Evolutionary conservation across 1,140 invertebrate genomes (phyloP), one percentile per base, ranked within the genome.

Genomic region (Heterodera schachtii): DNA sequence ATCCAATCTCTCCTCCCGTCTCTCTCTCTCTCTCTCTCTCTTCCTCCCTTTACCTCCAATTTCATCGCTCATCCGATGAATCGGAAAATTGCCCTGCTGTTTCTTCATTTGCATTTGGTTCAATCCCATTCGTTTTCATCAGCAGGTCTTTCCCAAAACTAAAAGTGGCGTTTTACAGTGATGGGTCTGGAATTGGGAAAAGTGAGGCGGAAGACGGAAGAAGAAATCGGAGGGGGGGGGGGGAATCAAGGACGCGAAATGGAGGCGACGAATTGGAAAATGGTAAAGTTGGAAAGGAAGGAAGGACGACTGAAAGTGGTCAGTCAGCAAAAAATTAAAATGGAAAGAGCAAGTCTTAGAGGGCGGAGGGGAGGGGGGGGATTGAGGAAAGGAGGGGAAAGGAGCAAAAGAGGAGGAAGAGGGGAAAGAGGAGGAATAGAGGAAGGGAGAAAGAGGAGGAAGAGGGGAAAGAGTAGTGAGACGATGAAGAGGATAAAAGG

Each of bases 131-230:
- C 69, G 21, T 71, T 71, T 71, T 71, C 31, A 31, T 71, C 31
- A 41, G 31, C 69, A 11, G 21, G 9, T 71, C 3, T 60, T 19
- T 60, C 16, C 57, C 57, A 60, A 60, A 60, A 60, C 57, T n/a
- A 71, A 71, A 71, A 71, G 21, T 71, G 69, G 69, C 69, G 69
- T 71, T 71, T 71, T 71, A 60, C 57, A 60, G 11, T 60, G 57
- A 60, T 60, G 57, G 57, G 57, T 60, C 57, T 60, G 57, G 57
- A 19, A 19, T 16, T 16, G 13, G 57, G 57, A 60, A 60, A 19
- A 60, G 57, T 60, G 57, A 11, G 57, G 57, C 57, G 57, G 57
- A 60, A 60, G 57, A 60, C 3, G 16, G 11, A 16, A 16, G 9
- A 4, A 16, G 13, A 16, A 19, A 4, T 31, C 31, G 57, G 16